These are phyloP conservation scores for Cyprinodon diabolis DNA, from an alignment of 2,797 vertebrate genomes.

Conservation along the genomic window DNA sequence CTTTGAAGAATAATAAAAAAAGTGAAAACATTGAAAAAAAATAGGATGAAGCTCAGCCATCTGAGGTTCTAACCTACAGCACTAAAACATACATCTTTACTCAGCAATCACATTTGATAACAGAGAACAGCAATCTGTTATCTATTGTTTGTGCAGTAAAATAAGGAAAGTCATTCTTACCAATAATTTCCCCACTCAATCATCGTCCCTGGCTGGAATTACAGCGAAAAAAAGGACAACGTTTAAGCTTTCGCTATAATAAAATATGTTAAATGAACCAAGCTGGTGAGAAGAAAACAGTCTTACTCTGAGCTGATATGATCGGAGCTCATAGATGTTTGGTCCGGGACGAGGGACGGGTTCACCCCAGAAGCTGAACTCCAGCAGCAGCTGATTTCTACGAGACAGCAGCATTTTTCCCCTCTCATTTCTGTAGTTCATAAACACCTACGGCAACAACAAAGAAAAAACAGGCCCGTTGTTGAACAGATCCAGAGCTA, in stretches of 20 bases:
- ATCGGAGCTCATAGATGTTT: conserved; percentile 94
- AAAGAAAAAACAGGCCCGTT: conserved; percentile 14
- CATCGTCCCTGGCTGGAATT: conserved; percentile 93
- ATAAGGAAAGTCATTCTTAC: conserved; percentile 71
- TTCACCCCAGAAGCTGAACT: conserved; percentile 98
- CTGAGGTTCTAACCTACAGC: background rate
- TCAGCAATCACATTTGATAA: background rate
- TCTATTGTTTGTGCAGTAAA: background rate
- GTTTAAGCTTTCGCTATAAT: background rate
- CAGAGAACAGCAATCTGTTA: background rate
- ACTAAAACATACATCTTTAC: background rate
- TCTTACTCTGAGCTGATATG: conserved; percentile 91
- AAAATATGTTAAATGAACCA: background rate
- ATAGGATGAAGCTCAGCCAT: no score
- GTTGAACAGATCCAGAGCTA: background rate
- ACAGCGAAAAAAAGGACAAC: conserved; percentile 10
- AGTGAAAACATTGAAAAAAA: no score
- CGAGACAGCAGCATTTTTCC: conserved; percentile 95
- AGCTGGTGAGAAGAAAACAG: background rate
- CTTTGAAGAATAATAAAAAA: background rate
- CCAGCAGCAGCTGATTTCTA: conserved; percentile 92
- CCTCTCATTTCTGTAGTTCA: conserved; percentile 87
- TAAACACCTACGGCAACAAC: conserved; percentile 82
- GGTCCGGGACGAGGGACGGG: conserved; percentile 89
- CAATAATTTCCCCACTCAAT: conserved; percentile 99